phyloP scores from a whole-genome alignment of 2,888 invertebrate genomes.

The Dexiosoma caninum region DNA sequence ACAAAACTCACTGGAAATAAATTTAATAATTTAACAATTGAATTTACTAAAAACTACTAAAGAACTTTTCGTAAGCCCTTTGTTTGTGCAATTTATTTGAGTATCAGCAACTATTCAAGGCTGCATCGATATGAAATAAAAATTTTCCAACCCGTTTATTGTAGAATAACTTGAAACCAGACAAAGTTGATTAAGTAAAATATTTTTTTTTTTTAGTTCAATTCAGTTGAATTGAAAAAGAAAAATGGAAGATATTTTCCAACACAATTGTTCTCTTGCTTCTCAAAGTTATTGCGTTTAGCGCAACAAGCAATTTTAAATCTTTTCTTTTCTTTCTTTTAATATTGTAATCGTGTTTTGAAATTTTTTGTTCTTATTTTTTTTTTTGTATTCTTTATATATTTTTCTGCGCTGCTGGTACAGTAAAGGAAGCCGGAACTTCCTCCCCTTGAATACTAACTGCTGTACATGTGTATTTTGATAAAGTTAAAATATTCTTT shows the following conservation, averaged over 20 bases:
- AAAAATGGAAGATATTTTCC: not conserved
- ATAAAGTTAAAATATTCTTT: constrained; percentile 46
- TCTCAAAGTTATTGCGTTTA: not conserved
- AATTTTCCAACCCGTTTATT: not conserved
- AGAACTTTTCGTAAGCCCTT: not conserved
- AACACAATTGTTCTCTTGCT: not conserved
- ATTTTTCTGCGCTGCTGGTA: constrained; percentile 12
- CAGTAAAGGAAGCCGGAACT: constrained; percentile 50
- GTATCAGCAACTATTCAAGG: not conserved
- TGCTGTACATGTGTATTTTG: constrained; percentile 45
- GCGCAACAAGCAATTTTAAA: not conserved
- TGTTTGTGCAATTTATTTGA: too few species aligned
- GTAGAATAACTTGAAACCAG: constrained; percentile 11
- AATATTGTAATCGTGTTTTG: too few species aligned
- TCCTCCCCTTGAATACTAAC: constrained; percentile 38
- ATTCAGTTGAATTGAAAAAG: not conserved
- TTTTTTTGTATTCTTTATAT: not conserved
- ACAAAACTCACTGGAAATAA: not conserved
- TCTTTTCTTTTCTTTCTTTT: not conserved
- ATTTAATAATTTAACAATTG: constrained; percentile 1
- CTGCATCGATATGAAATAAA: not conserved
- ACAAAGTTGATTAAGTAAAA: constrained; percentile 17
- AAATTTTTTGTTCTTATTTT: not conserved
- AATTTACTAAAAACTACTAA: constrained; percentile 1
- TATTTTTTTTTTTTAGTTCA: not conserved